Evolutionary conservation across 2,797 vertebrate species (phyloP).

Genomic region (Centroberyx gerrardi): DNA sequence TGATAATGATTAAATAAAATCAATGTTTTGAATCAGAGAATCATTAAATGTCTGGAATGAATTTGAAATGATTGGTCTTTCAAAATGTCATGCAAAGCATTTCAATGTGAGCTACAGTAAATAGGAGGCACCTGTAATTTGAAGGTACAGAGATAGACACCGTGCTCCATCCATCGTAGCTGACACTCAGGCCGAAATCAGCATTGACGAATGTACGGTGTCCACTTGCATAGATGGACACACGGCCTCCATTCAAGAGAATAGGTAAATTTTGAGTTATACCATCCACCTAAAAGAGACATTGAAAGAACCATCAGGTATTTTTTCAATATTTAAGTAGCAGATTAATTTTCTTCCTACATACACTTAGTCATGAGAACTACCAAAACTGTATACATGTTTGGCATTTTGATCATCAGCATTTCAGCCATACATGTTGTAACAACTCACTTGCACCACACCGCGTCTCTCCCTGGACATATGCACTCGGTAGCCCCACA

Average conservation of each 20-base stretch:
- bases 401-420: background rate
- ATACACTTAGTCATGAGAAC: no score
- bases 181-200: conserved; percentile 81
- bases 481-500: conserved; percentile 65
- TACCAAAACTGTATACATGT: no score
- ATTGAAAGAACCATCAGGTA: background rate
- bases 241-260: conserved; percentile 58
- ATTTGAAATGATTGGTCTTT: background rate
- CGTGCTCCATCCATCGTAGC: conserved; percentile 76
- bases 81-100: background rate
- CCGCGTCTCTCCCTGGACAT: conserved; percentile 51
- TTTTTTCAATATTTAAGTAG: background rate
- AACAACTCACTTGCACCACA: conserved; percentile 64
- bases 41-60: background rate
- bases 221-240: conserved; percentile 82
- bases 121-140: conserved; percentile 70
- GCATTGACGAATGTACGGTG: conserved; percentile 66
- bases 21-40: background rate
- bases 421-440: no score
- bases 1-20: background rate
- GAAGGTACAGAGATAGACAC: conserved; percentile 80
- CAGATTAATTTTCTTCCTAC: no score
- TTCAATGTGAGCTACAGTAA: background rate
- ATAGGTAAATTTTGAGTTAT: conserved; percentile 79
- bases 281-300: conserved; percentile 76